phyloP scores from a whole-genome alignment of 2,797 vertebrate genomes.

The Poeciliopsis turneri region DNA sequence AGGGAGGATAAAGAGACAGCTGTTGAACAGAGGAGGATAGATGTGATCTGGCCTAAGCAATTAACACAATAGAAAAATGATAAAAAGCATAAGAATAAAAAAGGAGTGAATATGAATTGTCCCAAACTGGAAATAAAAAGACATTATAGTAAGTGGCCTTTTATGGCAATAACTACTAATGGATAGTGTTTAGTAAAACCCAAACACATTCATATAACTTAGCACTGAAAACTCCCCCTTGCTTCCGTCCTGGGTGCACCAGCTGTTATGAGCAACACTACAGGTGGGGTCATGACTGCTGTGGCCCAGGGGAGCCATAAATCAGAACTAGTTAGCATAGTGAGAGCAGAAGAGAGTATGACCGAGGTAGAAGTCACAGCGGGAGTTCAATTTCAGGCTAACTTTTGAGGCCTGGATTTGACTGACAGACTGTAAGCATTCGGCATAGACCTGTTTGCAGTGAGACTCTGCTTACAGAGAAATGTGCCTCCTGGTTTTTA shows the following conservation, averaged over 20 bases:
- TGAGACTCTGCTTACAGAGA: background rate
- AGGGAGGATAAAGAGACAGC: conserved; percentile 64
- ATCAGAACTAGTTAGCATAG: conserved; percentile 63
- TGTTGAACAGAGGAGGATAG: conserved; percentile 50
- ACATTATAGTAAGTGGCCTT: conserved; percentile 8
- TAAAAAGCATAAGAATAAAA: conserved; percentile 21
- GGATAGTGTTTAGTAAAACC: conserved; percentile 23
- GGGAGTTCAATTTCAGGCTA: conserved; percentile 13
- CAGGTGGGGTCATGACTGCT: conserved; percentile 63
- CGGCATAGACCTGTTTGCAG: background rate
- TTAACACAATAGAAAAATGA: conserved; percentile 47
- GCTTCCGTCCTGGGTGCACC: conserved; percentile 36
- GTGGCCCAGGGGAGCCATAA: conserved; percentile 57
- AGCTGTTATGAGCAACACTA: conserved; percentile 56
- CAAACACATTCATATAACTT: conserved; percentile 33
- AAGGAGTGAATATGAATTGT: conserved; percentile 49
- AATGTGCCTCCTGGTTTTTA: conserved; percentile 1
- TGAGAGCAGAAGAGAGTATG: conserved; percentile 33
- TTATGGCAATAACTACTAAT: conserved; percentile 6
- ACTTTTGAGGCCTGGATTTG: conserved; percentile 12
- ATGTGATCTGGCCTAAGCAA: conserved; percentile 55
- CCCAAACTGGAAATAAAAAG: conserved; percentile 10
- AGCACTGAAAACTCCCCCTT: conserved; percentile 5
- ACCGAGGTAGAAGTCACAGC: conserved; percentile 49
- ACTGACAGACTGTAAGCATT: background rate